phyloP scores from a whole-genome alignment of 2,797 vertebrate genomes.

The Setipinna tenuifilis region DNA sequence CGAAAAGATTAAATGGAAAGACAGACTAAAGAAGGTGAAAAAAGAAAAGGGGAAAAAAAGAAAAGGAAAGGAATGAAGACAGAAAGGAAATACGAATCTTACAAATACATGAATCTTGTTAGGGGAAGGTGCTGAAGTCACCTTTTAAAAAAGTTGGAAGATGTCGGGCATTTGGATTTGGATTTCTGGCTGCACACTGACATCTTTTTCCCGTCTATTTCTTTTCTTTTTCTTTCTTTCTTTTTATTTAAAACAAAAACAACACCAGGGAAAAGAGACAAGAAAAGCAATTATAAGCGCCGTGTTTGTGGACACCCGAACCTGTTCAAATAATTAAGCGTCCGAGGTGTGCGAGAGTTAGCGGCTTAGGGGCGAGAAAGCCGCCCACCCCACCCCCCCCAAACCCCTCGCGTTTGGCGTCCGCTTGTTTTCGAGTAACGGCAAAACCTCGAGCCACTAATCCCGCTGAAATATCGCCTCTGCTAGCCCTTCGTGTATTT shows the following conservation, averaged over 20 bases:
- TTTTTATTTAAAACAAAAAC: conserved; percentile 61
- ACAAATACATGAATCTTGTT: background rate
- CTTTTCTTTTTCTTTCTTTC: conserved; percentile 51
- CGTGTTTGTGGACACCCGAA: conserved; percentile 71
- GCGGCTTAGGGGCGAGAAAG: conserved; percentile 60
- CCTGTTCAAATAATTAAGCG: conserved; percentile 69
- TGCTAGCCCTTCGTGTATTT: conserved; percentile 67
- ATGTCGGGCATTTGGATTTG: background rate
- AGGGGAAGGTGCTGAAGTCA: background rate
- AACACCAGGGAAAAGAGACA: background rate
- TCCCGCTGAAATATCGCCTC: conserved; percentile 60
- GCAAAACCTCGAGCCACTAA: conserved; percentile 44
- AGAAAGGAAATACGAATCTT: background rate
- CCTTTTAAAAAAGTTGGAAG: background rate
- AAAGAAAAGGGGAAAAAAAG: conserved; percentile 30
- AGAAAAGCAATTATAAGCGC: conserved; percentile 70
- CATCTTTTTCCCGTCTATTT: conserved; percentile 43
- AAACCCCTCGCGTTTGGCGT: background rate
- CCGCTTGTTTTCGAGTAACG: background rate
- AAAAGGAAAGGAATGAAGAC: conserved; percentile 25
- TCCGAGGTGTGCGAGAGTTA: conserved; percentile 47
- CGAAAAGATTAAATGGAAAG: background rate
- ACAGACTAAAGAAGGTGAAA: no score
- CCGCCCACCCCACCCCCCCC: conserved; percentile 25
- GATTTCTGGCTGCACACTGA: conserved; percentile 19